These are phyloP conservation scores for Drosophila histrio DNA, from an alignment of 2,888 invertebrate species.

Conservation along the genomic window DNA sequence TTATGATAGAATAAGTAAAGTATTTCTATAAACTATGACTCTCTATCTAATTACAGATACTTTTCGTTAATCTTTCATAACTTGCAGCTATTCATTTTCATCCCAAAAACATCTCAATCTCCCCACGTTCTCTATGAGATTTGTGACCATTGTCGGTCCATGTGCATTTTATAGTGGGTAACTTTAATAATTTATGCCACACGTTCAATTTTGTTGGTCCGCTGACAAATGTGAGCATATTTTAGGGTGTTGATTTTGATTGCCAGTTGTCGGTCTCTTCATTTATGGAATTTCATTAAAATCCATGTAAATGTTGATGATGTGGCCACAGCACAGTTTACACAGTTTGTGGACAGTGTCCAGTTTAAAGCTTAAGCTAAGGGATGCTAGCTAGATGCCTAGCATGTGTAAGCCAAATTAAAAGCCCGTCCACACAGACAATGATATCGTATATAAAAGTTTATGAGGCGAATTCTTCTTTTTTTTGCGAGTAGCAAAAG, in stretches of 20 bases:
- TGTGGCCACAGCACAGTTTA: background rate
- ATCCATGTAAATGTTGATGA: slow-evolving; percentile 23
- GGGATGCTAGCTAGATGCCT: slow-evolving; percentile 39
- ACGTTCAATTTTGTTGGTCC: slow-evolving; percentile 29
- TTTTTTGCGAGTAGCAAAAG: slow-evolving; percentile 49
- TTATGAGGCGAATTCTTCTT: slow-evolving; percentile 68
- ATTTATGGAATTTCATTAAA: slow-evolving; percentile 73
- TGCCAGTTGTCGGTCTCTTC: slow-evolving; percentile 57
- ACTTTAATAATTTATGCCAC: slow-evolving; percentile 55
- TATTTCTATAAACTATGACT: background rate
- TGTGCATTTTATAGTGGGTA: slow-evolving; percentile 25
- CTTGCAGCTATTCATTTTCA: background rate
- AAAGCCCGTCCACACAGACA: slow-evolving; percentile 49
- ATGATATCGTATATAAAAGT: slow-evolving; percentile 58
- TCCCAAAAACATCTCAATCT: background rate
- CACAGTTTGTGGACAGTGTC: background rate
- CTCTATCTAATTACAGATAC: background rate
- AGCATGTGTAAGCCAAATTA: slow-evolving; percentile 70
- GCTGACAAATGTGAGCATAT: slow-evolving; percentile 61
- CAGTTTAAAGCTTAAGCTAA: slow-evolving; percentile 35
- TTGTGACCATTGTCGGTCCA: background rate
- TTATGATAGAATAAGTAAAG: too few species aligned
- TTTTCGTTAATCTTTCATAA: background rate
- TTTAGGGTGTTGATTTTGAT: slow-evolving; percentile 59
- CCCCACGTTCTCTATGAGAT: background rate